Conservation (phyloP, 2,797 vertebrate genomes). For the Coendou prehensilis region DNA sequence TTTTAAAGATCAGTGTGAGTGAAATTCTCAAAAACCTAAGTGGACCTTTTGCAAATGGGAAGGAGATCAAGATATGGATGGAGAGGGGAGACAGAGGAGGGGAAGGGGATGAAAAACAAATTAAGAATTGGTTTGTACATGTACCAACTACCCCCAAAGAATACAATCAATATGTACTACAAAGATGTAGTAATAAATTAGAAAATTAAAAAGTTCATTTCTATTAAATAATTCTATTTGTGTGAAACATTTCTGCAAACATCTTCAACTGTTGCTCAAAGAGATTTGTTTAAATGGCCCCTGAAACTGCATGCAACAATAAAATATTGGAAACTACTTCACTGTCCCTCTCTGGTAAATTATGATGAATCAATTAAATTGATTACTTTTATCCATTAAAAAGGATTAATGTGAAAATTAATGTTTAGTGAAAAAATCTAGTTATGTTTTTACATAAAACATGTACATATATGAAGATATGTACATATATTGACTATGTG, state of each 20-base stretch:
- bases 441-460: background rate
- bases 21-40: conserved; percentile 49
- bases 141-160: background rate
- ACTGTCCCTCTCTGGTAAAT: background rate
- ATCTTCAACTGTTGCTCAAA: background rate
- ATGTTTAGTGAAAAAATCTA: background rate
- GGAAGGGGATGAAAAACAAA: background rate
- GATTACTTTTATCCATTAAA: background rate
- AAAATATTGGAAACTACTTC: background rate
- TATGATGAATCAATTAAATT: background rate
- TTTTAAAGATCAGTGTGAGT: conserved; percentile 48
- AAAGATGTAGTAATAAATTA: background rate
- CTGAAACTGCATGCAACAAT: background rate
- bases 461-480: background rate
- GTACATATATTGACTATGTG: background rate
- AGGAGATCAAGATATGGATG: background rate
- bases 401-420: conserved; percentile 17
- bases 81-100: background rate
- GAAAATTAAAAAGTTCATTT: conserved; percentile 21
- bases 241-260: background rate
- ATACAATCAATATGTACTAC: background rate
- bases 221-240: conserved; percentile 60
- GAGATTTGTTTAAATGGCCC: background rate
- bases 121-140: background rate
- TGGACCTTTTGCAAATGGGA: background rate